Evolutionary conservation across 2,113 vertebrate genomes (phyloP), one percentile per base, ranked within the genome.

Genomic region (Petroica traversi): DNA sequence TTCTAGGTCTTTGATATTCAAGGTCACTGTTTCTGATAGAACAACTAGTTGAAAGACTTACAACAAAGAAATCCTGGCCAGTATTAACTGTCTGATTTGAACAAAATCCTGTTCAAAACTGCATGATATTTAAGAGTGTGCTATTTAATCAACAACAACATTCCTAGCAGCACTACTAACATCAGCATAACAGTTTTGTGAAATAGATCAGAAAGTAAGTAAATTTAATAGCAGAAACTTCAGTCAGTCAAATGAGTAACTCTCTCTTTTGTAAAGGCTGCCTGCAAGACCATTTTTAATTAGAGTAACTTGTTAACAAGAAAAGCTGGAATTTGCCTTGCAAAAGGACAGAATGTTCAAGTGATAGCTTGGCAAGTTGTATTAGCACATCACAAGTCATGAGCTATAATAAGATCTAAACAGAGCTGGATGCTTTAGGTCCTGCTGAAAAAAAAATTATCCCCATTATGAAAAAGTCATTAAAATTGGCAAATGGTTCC

Each of bases 271-370:
- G 5, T 46, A 86, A 88, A 89, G 77, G 13, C 25, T 85, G 28
- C 17, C 23, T 90, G 14, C 23, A 72, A 91, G 55, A 23, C n/a
- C 43, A 51, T 62, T 64, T 95, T 77, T 93, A 80, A 71, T 79
- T 80, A 62, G 12, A 69, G 25, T 34, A 84, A 14, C 41, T 95
- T 89, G 28, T 95, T 80, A 83, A 85, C 54, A 82, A 57, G 51
- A 87, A 95, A 86, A 89, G 23, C 43, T 94, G 85, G 66, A 84
- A 94, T 96, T 93, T 93, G 36, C 49, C 51, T 97, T 93, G 63
- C 41, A 74, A 88, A 85, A 66, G 33, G 38, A 71, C 31, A 83
- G 48, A 63, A 91, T 40, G 62, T n/a, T n/a, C 67, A 96, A 95
- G 49, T 20, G 80, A 71, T 76, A 68, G 24, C 72, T 90, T 96